Evolutionary conservation across 1,140 invertebrate genomes (phyloP), one percentile per base, ranked within the genome.

Genomic region (Bradynema listronoti): DNA sequence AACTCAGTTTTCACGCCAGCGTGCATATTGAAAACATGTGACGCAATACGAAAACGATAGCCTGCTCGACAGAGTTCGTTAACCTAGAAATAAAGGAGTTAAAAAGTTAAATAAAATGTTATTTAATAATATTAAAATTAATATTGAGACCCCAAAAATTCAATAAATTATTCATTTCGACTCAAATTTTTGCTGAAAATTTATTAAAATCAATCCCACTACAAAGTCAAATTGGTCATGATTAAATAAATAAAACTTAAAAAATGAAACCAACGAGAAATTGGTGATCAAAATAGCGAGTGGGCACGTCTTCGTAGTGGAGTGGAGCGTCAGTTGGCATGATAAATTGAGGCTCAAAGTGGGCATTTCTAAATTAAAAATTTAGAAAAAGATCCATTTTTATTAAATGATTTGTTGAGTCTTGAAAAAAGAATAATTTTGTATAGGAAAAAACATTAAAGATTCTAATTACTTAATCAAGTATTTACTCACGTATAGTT

Each of bases 11-110:
- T 68, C 7, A 47, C 29, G 11, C 63, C 63, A 5, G 27, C 7
- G 41, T 65, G 63, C 7, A 70, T 25, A 58, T 65, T 65, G 58
- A 65, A 65, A 1, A 65, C 63, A 27, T 65, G 63, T 1, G 68
- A 29, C 6, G 70, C 66, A 14, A 71, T 29, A 9, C 39, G 68
- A 39, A 65, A 70, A 3, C 19, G 9, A 27, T 69, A 65, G 1
- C 61, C 63, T n/a, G 63, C 68, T 14, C 67, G 61, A 45, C 63
- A 65, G 25, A 65, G 32, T 34, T 65, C 63, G 9, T 45, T 32
- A n/a, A 70, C 33, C 60, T 65, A 50, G 24, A 61, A 55, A 4
- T 50, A 27, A 3, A n/a, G 27, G 9, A 5, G 34, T 32, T 50
- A 25, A 50, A 29, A 25, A 50, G 3, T 30, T 19, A 39, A 19